Percentiles rank a stretch among this genome's conserved stretches.
Conservation (phyloP, 2,113 vertebrate species). For the Bucco capensis region DNA sequence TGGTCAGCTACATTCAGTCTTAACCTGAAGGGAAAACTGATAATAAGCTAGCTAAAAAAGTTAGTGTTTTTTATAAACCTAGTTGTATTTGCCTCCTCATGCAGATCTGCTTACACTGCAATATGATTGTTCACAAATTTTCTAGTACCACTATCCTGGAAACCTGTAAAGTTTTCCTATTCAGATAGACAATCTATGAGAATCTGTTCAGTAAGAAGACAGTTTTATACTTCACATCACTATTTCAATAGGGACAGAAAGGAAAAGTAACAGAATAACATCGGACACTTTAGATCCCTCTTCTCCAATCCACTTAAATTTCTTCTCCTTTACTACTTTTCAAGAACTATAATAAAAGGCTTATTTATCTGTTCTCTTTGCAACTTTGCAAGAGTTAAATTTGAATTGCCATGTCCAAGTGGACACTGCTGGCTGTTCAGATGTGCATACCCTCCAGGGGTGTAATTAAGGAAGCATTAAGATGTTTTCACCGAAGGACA, state of each 20-base stretch:
- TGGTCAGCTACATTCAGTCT: neutral
- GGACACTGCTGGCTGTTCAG: slow-evolving; percentile 28
- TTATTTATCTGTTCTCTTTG: neutral
- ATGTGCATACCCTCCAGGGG: slow-evolving; percentile 41
- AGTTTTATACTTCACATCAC: neutral
- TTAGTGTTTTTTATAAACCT: neutral
- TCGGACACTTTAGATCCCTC: neutral
- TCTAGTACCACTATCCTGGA: neutral
- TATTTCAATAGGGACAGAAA: neutral
- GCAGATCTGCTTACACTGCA: neutral
- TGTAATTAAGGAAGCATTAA: slow-evolving; percentile 62
- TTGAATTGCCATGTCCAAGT: neutral
- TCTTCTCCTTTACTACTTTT: neutral
- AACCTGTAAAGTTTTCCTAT: neutral
- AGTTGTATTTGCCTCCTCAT: neutral
- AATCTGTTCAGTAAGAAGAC: neutral
- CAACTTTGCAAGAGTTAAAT: slow-evolving; percentile 5
- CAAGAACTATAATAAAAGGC: neutral
- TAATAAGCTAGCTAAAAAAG: neutral
- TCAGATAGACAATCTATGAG: neutral
- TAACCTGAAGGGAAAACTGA: neutral
- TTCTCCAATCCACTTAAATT: neutral
- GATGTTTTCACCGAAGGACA: slow-evolving; percentile 43
- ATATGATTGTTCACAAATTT: neutral
- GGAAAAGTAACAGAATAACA: neutral